Base-by-base conservation (phyloP, 2,113 vertebrate genomes). In the Phrynosoma platyrhinos region DNA sequence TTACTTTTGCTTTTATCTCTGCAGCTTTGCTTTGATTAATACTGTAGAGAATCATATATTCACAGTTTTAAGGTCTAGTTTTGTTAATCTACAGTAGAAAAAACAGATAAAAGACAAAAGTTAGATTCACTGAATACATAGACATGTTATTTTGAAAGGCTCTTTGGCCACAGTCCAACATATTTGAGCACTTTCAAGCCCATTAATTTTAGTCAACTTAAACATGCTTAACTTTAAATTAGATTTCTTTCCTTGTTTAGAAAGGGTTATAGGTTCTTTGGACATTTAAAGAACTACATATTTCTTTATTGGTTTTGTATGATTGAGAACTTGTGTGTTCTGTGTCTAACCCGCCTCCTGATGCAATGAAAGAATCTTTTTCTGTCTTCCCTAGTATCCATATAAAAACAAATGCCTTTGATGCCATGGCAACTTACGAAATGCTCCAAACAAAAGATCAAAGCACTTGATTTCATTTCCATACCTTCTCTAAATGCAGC, bases 361-460 rank as follows among this genome's bases (percentile, higher is more conserved):
- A 25, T 83, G 16, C 8, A 36, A 71, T 79, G 25, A 83, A 84
- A 23, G 69, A 55, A 71, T 58, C 64, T 79, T 68, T 72, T 84
- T 95, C 68, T 91, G 83, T 94, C 92, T 91, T 84, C 79, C 36
- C 68, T 23, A 89, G 82, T 88, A 42, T 90, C 0, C 84, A 18
- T 87, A 79, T 87, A 91, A 88, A 92, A 92, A 91, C 88, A 92
- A 68, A 71, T 89, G 69, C 84, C 82, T 88, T 47, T 90, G 92
- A 86, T 90, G 79, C 93, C 88, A 94, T 94, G 90, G 83, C 74
- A 92, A 94, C 92, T 85, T 52, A 91, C 30, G 78, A 91, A 95
- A 94, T 92, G 42, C 90, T 89, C 27, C 89, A 93, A 94, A 87
- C 90, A 88, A 84, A 91, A 93, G 88, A 92, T 93, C 80, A 92